Evolutionary conservation across 53 echinoderm and acorn worm genomes (phyloP), one percentile per base, ranked within the genome.

Genomic region (Zoroaster sp.): DNA sequence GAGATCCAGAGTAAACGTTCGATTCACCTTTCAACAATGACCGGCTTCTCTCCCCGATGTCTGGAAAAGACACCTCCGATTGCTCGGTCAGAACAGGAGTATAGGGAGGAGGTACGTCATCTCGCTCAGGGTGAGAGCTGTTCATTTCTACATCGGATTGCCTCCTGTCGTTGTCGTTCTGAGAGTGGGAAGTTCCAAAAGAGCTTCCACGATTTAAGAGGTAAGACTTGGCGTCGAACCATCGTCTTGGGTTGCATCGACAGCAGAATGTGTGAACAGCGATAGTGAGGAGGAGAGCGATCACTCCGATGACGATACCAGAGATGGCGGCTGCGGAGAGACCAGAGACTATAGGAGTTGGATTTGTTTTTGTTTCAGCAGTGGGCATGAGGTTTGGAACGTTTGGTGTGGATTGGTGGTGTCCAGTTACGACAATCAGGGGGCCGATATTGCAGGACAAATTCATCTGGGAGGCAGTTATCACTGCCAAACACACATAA

Each of bases 191-290:
- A 0, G 28, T 0, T 25, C 59, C 8, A 8, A 59, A 59, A 10
- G 59, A 74, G 30, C 23, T 74, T 21, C 42, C 45, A 0, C 9
- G 8, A 4, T 40, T 2, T 40, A 23, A 21, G 44, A 42, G 42
- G 74, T 74, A 42, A 2, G 74, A 74, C 25, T 74, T 74, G 41
- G 74, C 28, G 17, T 42, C 28, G 21, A 74, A 0, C 65, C 67
- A 67, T 67, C 82, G 66, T 28, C 40, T 82, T 4, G 41, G 68
- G 31, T 82, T 82, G 46, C 82, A 82, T 15, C 45, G 40, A 2
- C 82, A 82, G 34, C 82, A 82, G 8, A 82, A 30, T 15, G 82
- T 63, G 82, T 25, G 65, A 8, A 67, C 10, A 11, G 66, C 40
- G 32, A 82, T 65, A 5, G 66, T 40, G 10, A 82, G 15, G 44